A percentile compares a stretch with the other conserved stretches of the same genome.
These are phyloP conservation scores for Lordiphosa fenestrarum DNA, from an alignment of 2,888 invertebrate species.

Conservation along the genomic window DNA sequence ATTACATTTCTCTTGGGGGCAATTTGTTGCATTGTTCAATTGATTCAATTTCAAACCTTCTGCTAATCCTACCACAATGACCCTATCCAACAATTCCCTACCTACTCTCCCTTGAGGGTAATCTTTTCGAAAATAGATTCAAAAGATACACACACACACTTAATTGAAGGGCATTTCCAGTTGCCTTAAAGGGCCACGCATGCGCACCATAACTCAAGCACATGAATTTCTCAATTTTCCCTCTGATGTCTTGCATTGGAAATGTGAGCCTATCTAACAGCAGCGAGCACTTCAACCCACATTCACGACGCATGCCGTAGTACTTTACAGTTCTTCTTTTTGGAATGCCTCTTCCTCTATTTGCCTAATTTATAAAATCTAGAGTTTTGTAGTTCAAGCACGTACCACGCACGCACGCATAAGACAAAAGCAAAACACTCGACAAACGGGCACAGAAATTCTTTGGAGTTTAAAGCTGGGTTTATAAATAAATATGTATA, in stretches of 20 bases:
- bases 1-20: no score
- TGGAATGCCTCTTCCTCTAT: constrained; percentile 31
- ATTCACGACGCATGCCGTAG: constrained; percentile 20
- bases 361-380: constrained; percentile 64
- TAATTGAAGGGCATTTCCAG: constrained; percentile 26
- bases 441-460: constrained; percentile 58
- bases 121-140: not conserved
- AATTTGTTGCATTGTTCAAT: no score
- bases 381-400: constrained; percentile 67
- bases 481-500: constrained; percentile 18
- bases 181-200: constrained; percentile 46
- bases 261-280: constrained; percentile 39
- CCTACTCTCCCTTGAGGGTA: not conserved
- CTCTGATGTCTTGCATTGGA: constrained; percentile 34
- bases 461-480: constrained; percentile 33
- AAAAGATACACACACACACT: constrained; percentile 13
- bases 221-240: constrained; percentile 57
- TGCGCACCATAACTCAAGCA: constrained; percentile 70
- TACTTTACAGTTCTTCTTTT: constrained; percentile 6
- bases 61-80: no score
- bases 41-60: no score
- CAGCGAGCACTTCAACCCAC: constrained; percentile 22
- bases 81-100: not conserved
- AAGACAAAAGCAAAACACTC: constrained; percentile 42
- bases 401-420: constrained; percentile 55